These are phyloP conservation scores for Tupiocoris notatus DNA, from an alignment of 2,888 invertebrate species.

Conservation along the genomic window DNA sequence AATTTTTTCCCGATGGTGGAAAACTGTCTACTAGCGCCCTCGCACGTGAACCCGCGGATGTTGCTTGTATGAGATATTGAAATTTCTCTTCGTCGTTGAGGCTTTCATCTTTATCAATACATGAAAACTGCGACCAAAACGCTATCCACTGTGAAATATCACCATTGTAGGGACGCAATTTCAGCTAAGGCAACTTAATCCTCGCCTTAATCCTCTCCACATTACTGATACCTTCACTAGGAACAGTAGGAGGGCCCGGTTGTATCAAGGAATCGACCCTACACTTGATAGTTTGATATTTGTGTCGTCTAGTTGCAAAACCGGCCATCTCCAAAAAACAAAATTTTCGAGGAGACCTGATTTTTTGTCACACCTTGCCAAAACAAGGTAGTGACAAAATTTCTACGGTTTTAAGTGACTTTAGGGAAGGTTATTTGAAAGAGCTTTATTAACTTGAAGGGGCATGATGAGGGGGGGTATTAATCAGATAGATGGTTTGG, in stretches of 20 bases:
- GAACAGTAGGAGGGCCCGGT: background rate
- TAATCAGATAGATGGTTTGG: too few relatives aligned
- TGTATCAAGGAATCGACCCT: background rate
- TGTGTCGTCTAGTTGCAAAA: too few relatives aligned
- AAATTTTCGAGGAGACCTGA: too few relatives aligned
- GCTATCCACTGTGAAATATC: slow-evolving; percentile 6
- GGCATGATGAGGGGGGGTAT: too few relatives aligned
- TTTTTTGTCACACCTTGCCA: too few relatives aligned
- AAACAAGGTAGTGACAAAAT: too few relatives aligned
- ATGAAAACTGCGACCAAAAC: slow-evolving; percentile 19
- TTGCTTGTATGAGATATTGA: slow-evolving; percentile 5
- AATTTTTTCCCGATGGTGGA: slow-evolving; percentile 49
- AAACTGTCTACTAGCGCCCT: slow-evolving; percentile 49
- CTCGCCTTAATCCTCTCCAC: background rate
- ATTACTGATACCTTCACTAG: background rate
- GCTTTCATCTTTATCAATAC: background rate
- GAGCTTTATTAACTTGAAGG: too few relatives aligned
- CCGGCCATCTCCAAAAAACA: too few relatives aligned
- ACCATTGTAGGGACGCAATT: background rate
- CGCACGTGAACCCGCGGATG: slow-evolving; percentile 42
- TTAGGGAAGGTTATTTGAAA: too few relatives aligned
- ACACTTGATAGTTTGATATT: background rate
- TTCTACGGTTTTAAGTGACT: too few relatives aligned
- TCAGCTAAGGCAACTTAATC: background rate
- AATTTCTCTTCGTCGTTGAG: background rate